A percentile compares a stretch with the other conserved stretches of the same genome.
phyloP scores from a whole-genome alignment of 2,113 vertebrate species.

The Acanthisitta chloris region DNA sequence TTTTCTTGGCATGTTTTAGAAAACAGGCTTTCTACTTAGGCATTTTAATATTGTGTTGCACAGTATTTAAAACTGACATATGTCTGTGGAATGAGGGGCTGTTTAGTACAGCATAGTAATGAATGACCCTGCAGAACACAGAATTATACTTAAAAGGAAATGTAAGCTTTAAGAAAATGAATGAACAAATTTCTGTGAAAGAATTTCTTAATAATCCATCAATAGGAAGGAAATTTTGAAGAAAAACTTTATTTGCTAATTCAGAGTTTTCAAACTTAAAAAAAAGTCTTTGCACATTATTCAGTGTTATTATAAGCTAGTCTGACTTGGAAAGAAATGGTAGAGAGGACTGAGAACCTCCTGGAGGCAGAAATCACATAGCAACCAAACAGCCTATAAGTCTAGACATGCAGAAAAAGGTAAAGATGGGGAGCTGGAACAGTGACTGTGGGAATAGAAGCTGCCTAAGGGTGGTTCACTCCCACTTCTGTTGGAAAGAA shows the following conservation, averaged over 20 bases:
- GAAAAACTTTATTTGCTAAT: background rate
- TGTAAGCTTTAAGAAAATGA: background rate
- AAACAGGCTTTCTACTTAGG: background rate
- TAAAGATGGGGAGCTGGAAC: background rate
- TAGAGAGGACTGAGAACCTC: background rate
- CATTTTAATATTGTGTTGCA: background rate
- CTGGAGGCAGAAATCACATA: background rate
- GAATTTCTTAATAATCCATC: background rate
- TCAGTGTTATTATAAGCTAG: background rate
- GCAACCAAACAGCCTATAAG: background rate
- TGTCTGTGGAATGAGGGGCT: background rate
- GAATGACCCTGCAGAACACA: background rate
- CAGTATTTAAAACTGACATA: background rate
- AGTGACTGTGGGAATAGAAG: background rate
- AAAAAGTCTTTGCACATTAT: background rate
- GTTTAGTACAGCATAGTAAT: background rate
- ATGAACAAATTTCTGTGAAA: background rate
- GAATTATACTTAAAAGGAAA: background rate
- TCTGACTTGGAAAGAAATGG: background rate
- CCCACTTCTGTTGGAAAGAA: background rate
- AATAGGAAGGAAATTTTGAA: background rate
- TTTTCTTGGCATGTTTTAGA: background rate
- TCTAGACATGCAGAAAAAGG: background rate
- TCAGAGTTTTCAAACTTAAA: background rate
- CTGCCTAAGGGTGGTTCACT: background rate